Evolutionary conservation across 1,140 invertebrate species (phyloP).

Genomic region (Brachystomella parvula): DNA sequence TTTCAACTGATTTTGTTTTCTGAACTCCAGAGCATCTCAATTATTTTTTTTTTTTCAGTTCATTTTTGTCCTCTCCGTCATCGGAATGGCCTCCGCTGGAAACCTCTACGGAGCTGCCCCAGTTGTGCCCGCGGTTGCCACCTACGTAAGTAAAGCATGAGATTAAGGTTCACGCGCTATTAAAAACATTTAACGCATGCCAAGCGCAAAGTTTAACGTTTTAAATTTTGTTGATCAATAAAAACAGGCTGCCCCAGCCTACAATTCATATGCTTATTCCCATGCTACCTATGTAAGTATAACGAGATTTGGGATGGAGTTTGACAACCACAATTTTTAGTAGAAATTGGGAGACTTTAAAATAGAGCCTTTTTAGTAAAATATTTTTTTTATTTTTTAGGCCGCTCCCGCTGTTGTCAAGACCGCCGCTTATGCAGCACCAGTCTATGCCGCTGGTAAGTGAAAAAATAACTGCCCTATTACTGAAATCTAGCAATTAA

Average conservation of each 20-base stretch:
- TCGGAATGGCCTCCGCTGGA: neutral
- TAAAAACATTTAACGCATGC: too few species aligned
- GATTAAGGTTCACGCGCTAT: too few species aligned
- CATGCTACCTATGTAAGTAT: too few species aligned
- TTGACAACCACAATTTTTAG: too few species aligned
- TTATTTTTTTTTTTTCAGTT: constrained; percentile 5
- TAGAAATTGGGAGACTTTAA: neutral
- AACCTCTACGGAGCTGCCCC: neutral
- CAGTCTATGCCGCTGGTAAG: neutral
- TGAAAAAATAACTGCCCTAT: too few species aligned
- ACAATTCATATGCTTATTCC: too few species aligned
- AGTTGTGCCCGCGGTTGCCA: neutral
- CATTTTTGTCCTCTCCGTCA: constrained; percentile 8
- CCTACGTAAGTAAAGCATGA: too few species aligned
- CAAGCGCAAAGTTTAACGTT: neutral
- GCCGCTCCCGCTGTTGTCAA: neutral
- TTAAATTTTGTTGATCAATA: too few species aligned
- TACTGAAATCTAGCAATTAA: neutral
- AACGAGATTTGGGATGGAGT: too few species aligned
- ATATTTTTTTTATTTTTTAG: neutral
- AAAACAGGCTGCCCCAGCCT: too few species aligned
- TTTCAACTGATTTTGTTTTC: too few species aligned
- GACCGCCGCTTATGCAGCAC: neutral
- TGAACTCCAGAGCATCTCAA: too few species aligned
- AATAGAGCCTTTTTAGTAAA: neutral